Conservation (phyloP, 2,797 vertebrate genomes). For the Coracias cyanogaster region DNA sequence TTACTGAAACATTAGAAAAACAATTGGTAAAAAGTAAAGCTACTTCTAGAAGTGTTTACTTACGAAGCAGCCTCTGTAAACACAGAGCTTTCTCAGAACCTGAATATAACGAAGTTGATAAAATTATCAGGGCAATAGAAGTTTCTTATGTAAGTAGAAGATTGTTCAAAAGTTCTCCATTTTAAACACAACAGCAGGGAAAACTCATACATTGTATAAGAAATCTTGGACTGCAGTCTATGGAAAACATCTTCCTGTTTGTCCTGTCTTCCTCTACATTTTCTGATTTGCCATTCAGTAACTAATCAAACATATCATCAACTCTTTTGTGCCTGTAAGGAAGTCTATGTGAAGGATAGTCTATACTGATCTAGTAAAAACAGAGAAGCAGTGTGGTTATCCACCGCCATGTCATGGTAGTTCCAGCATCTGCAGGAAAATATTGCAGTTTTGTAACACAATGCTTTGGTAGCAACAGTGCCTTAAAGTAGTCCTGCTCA, state of each 20-base stretch:
- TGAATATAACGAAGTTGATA: neutral
- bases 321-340: neutral
- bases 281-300: neutral
- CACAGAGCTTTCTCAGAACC: neutral
- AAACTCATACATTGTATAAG: neutral
- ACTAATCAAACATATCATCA: neutral
- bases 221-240: neutral
- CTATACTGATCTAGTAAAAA: neutral
- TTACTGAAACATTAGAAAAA: neutral
- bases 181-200: neutral
- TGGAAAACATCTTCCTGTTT: neutral
- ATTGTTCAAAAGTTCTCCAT: neutral
- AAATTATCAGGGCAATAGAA: neutral
- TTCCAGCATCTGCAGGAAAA: neutral
- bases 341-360: neutral
- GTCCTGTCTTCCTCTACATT: neutral
- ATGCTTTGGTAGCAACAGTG: neutral
- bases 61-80: neutral
- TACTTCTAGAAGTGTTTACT: constrained; percentile 12
- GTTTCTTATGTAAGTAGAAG: neutral
- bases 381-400: neutral
- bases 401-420: neutral
- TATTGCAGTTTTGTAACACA: neutral
- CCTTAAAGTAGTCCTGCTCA: neutral
- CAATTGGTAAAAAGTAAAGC: neutral